Conservation (phyloP, 2,797 vertebrate species). For the Adelosebastes latens region DNA sequence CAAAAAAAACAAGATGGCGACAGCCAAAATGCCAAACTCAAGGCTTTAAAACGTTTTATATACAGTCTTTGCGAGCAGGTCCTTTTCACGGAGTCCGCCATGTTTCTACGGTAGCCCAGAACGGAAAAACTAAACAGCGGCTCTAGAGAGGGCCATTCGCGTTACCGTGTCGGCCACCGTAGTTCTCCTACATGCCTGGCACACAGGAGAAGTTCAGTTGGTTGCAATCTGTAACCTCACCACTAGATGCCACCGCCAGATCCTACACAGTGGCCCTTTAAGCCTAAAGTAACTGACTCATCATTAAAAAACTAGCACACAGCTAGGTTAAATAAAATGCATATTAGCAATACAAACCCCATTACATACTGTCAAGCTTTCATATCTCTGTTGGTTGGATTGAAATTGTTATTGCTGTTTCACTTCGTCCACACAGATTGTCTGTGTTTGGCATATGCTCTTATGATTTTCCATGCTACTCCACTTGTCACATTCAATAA, state of each 20-base stretch:
- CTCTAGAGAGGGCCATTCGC: accelerated
- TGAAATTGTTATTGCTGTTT: neutral
- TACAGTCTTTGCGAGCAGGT: no score
- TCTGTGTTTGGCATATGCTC: neutral
- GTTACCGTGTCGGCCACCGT: neutral
- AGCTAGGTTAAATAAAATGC: neutral
- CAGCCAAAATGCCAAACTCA: no score
- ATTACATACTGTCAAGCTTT: neutral
- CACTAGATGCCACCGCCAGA: neutral
- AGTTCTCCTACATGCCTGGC: neutral
- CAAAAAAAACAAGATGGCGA: no score
- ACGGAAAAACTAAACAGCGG: neutral
- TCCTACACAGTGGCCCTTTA: neutral
- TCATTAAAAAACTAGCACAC: neutral
- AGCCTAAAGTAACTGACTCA: neutral
- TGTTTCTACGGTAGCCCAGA: neutral
- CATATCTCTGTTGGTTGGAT: neutral
- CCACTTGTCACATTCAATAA: neutral
- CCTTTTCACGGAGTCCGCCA: neutral
- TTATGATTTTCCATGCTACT: neutral
- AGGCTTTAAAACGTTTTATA: no score
- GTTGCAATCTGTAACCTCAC: neutral
- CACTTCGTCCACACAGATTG: neutral
- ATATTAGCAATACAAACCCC: neutral
- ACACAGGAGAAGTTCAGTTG: neutral